phyloP scores from a whole-genome alignment of 2,888 invertebrate species.

The Metellina segmentata region DNA sequence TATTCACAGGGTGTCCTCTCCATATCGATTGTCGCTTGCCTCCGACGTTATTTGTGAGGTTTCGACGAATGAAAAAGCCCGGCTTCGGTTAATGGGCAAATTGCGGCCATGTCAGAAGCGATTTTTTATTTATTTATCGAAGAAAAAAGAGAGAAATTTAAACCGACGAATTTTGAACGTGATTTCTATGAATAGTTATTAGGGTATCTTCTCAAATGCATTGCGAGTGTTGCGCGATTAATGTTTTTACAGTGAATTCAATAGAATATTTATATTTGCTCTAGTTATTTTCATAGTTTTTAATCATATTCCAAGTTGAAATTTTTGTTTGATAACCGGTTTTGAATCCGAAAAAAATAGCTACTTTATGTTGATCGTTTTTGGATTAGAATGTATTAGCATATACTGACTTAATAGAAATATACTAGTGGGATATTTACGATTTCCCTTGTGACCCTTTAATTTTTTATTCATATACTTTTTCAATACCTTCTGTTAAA shows the following conservation, averaged over 20 bases:
- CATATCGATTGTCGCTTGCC: conserved; percentile 54
- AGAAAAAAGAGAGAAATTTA: background rate
- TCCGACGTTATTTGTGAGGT: conserved; percentile 36
- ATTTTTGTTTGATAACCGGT: background rate
- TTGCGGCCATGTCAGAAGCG: background rate
- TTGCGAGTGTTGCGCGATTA: background rate
- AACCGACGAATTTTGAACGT: background rate
- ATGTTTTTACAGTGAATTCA: background rate
- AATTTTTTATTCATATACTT: no score
- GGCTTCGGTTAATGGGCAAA: conserved; percentile 55
- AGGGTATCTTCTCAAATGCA: background rate
- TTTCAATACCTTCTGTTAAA: no score
- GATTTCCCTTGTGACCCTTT: no score
- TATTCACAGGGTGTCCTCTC: conserved; percentile 41
- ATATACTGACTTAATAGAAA: no score
- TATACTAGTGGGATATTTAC: no score
- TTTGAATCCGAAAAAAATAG: no score
- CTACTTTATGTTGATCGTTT: no score
- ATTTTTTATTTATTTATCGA: background rate
- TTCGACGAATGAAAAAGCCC: conserved; percentile 41
- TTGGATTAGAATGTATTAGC: no score
- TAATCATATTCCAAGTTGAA: background rate
- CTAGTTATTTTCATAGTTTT: background rate
- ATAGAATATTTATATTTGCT: background rate
- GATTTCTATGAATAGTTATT: background rate